Evolutionary conservation across 2,888 invertebrate species (phyloP), one percentile per base, ranked within the genome.

Genomic region (Pyralis farinalis): DNA sequence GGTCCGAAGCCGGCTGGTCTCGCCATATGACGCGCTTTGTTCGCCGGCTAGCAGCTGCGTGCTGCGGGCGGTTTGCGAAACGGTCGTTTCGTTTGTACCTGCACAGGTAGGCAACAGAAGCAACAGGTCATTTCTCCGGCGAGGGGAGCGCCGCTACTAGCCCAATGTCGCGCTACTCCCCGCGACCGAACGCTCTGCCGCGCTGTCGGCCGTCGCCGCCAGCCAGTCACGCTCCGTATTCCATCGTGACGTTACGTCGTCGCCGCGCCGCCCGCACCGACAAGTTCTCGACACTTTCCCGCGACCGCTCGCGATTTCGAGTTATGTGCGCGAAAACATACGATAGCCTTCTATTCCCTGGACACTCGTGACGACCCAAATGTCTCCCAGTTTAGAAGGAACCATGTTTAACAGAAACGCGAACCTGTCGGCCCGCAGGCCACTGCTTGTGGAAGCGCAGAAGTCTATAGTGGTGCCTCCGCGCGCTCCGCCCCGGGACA

Each of bases 91-190:
- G 72, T 64, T 71, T 73, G 69, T 76, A 76, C 86, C 85, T 85
- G 85, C 72, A 75, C 86, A 86, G 87, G 87, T 85, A 86, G 87
- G 87, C 85, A 86, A 79, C 71, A 74, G 75, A 76, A 81, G 85
- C 86, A 86, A 86, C 86, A 87, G 86, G 86, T 87, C 84, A 84
- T 82, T 85, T 84, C 80, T 69, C 75, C 69, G 69, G 61, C 58
- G 71, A 68, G 82, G 82, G 82, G 76, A 61, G 76, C 69, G 58
- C 66, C 70, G 68, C 55, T 58, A 55, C 51, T 59, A 58, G 58
- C 63, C 46, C 46, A 38, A 34, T 43, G 37, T 38, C 46, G 46
- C 43, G 37, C 47, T 44, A 40, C 43, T 27, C 47, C 43, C 43
- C 31, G 12, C 12, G 3, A 10, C 1, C 10, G 4, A 11, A n/a